A percentile compares a stretch with the other conserved stretches of the same genome.
Evolutionary conservation across 2,888 invertebrate species (phyloP).

Genomic region (Beris morrisii): DNA sequence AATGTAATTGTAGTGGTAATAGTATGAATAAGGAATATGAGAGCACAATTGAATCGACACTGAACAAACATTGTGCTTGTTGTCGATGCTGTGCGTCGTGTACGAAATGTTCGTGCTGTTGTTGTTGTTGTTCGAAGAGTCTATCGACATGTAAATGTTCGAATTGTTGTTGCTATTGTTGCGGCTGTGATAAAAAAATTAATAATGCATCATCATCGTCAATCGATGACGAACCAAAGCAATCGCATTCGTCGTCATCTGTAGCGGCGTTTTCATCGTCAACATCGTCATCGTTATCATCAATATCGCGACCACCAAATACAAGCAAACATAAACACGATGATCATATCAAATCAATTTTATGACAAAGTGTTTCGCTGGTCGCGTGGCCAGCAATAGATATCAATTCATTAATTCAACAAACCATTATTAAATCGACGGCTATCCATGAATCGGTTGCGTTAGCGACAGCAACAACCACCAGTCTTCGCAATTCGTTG

Average conservation of each 20-base stretch:
- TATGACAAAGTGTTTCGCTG: conserved; percentile 59
- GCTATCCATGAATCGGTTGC: conserved; percentile 49
- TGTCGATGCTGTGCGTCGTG: conserved; percentile 13
- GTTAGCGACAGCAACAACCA: not conserved
- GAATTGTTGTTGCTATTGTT: conserved; percentile 48
- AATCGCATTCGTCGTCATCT: conserved; percentile 13
- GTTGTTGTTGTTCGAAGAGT: conserved; percentile 8
- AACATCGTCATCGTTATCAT: conserved; percentile 11
- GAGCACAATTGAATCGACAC: conserved; percentile 10
- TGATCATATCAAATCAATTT: conserved; percentile 48
- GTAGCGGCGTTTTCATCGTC: conserved; percentile 19
- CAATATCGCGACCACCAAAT: conserved; percentile 3
- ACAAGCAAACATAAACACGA: conserved; percentile 32
- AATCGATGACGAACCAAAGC: conserved; percentile 19
- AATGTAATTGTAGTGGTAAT: conserved; percentile 19
- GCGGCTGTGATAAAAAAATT: conserved; percentile 42
- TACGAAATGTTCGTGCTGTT: not conserved
- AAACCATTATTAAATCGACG: conserved; percentile 53
- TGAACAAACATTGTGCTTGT: conserved; percentile 14
- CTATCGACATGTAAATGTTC: conserved; percentile 16
- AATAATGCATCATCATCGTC: conserved; percentile 20
- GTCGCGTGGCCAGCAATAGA: conserved; percentile 58
- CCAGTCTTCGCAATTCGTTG: conserved; percentile 8
- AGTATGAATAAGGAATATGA: conserved; percentile 6
- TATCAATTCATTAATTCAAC: conserved; percentile 54